Conservation (phyloP, 37 sponge, comb jelly and placozoan species). For the Crambe crambe region DNA sequence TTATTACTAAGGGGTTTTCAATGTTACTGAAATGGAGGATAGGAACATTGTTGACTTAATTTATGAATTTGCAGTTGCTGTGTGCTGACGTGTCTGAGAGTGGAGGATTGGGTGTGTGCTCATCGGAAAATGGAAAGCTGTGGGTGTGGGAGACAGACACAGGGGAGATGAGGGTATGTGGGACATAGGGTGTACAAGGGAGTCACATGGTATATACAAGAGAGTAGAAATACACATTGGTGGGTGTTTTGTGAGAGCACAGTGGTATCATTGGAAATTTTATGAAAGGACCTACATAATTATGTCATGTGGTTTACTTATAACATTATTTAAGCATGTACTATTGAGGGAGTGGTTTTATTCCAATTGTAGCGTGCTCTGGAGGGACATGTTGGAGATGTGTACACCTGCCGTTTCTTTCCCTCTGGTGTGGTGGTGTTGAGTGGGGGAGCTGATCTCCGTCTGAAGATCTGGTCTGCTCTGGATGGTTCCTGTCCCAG, state of each 20-base stretch:
- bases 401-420: conserved; percentile 83
- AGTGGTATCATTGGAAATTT: too few species aligned
- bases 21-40: neutral
- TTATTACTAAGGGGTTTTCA: neutral
- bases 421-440: conserved; percentile 91
- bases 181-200: too few species aligned
- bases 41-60: neutral
- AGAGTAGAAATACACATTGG: too few species aligned
- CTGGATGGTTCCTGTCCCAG: conserved; percentile 89
- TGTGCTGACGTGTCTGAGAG: conserved; percentile 71
- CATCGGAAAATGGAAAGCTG: conserved; percentile 67
- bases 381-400: conserved; percentile 86
- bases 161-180: conserved; percentile 62
- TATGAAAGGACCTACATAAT: too few species aligned
- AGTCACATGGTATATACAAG: too few species aligned
- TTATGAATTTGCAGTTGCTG: conserved; percentile 21
- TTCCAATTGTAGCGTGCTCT: conserved; percentile 35
- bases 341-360: neutral
- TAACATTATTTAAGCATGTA: neutral
- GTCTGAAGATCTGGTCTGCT: conserved; percentile 90
- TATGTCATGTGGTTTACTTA: neutral
- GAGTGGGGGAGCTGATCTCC: conserved; percentile 83
- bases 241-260: too few species aligned
- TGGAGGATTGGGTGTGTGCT: conserved; percentile 73
- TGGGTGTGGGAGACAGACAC: conserved; percentile 85